Conservation (phyloP, 2,797 vertebrate genomes). For the Rhodeus uyekii region DNA sequence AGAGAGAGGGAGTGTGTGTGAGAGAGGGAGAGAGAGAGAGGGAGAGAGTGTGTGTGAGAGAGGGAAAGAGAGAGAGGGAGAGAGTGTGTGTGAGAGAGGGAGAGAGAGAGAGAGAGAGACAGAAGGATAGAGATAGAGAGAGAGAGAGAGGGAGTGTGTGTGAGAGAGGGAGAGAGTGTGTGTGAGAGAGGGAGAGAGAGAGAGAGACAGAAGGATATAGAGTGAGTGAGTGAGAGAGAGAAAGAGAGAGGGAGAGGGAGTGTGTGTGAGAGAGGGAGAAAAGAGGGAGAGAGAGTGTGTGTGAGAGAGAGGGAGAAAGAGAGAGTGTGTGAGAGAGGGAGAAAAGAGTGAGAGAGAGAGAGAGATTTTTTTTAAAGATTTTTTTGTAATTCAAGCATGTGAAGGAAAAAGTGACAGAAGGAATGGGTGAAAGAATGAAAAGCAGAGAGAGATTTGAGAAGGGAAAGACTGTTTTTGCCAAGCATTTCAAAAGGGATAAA, state of each 20-base stretch:
- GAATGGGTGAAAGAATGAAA: slow-evolving; percentile 42
- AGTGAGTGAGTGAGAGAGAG: too few species aligned
- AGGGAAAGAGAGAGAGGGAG: not conserved
- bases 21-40: too few species aligned
- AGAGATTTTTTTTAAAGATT: too few species aligned
- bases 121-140: not conserved
- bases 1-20: too few species aligned
- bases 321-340: not conserved
- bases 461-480: slow-evolving; percentile 63
- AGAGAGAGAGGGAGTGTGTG: too few species aligned
- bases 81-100: too few species aligned
- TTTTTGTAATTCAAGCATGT: not conserved
- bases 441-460: slow-evolving; percentile 41
- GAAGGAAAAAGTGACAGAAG: slow-evolving; percentile 38
- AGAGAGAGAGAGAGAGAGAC: rapidly evolving
- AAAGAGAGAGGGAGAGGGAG: rapidly evolving
- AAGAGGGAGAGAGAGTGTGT: too few species aligned
- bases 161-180: too few species aligned
- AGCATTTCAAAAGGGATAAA: slow-evolving; percentile 63
- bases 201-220: not conserved
- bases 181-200: not conserved
- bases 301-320: too few species aligned
- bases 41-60: too few species aligned
- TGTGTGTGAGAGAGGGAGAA: too few species aligned
- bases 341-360: not conserved